Percentiles rank a stretch among this genome's conserved stretches.
Evolutionary conservation across 1,140 invertebrate genomes (phyloP).

Genomic region (Zaprionus lachaisei): DNA sequence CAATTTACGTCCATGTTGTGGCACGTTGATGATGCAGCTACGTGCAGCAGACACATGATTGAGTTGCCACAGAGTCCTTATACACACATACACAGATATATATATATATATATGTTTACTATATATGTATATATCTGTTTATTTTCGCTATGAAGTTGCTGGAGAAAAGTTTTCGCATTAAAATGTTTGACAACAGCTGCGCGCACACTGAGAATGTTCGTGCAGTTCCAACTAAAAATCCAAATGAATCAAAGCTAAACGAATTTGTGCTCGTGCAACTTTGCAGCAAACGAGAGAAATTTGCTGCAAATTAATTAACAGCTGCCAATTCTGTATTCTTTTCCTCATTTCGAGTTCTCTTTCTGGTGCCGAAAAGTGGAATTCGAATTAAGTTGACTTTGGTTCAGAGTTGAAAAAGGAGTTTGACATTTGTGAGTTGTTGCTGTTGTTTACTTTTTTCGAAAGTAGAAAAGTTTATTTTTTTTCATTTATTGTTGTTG

Average conservation of each 20-base stretch:
- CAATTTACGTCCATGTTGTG: constrained; percentile 36
- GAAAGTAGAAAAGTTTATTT: not conserved
- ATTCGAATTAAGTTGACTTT: not conserved
- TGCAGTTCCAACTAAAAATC: constrained; percentile 8
- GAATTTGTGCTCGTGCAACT: constrained; percentile 6
- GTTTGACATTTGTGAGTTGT: not conserved
- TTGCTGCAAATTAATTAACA: constrained; percentile 38
- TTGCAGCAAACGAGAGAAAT: not conserved
- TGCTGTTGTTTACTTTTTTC: not conserved
- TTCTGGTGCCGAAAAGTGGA: not conserved
- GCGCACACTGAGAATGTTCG: constrained; percentile 1
- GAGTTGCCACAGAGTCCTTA: constrained; percentile 8
- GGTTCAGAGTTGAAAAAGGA: not conserved
- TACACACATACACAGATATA: not conserved
- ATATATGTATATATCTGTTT: constrained; percentile 5
- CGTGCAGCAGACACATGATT: constrained; percentile 22
- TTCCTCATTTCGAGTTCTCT: not conserved
- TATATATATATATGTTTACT: not conserved
- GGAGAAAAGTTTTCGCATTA: constrained; percentile 29
- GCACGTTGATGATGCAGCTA: constrained; percentile 23
- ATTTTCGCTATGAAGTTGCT: not conserved
- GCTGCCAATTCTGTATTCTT: constrained; percentile 9
- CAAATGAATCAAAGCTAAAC: constrained; percentile 25
- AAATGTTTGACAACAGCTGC: constrained; percentile 20
- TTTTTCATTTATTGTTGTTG: not conserved